Base-by-base conservation (phyloP, 2,888 invertebrate species). In the Epistrophe eligans region DNA sequence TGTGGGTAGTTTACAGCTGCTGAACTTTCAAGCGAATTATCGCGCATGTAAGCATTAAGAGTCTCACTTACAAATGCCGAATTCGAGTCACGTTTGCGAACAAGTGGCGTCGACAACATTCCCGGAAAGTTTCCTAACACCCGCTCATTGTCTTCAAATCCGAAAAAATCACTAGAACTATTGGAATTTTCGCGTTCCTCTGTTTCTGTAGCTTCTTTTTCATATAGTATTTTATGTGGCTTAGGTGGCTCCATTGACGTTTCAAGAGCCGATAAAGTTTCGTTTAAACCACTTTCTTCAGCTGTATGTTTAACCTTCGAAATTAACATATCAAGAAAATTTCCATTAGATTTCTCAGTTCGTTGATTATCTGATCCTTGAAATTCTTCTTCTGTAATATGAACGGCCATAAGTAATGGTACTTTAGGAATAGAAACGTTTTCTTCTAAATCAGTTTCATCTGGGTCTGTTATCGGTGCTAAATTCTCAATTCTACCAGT, bases 31-130 rank as follows among this genome's bases (percentile, higher is more conserved):
- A 93, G 91, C n/a, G 93, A 90, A 88, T 94, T 93, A 82, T 93
- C 92, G 4, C 91, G 93, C 90, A 94, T 91, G 89, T 93, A 94
- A 8, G 93, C 93, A 73, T 94, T 94, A n/a, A 94, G 90, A 0
- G 91, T 90, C 66, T 94, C 93, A 85, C 94, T 94, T 6, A 93
- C 90, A 89, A 94, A 94, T 0, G 93, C 94, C 0, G 93, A 92
- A 62, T 91, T 92, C 19, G 73, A 76, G 10, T 55, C 55, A 0
- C 89, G 87, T 0, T 89, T 91, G 4, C 90, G 90, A 28, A 92
- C 93, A 40, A 92, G 70, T 3, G 93, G 93, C 0, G 93, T 93
- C 19, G 91, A 90, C 71, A 93, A 73, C 91, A 92, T 91, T n/a
- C 93, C 92, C 0, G 92, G 91, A 58, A 85, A 74, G 13, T 79